Percentiles rank a stretch among this genome's conserved stretches.
phyloP scores from a whole-genome alignment of 1,140 invertebrate species.

The Lordiphosa stackelbergi region DNA sequence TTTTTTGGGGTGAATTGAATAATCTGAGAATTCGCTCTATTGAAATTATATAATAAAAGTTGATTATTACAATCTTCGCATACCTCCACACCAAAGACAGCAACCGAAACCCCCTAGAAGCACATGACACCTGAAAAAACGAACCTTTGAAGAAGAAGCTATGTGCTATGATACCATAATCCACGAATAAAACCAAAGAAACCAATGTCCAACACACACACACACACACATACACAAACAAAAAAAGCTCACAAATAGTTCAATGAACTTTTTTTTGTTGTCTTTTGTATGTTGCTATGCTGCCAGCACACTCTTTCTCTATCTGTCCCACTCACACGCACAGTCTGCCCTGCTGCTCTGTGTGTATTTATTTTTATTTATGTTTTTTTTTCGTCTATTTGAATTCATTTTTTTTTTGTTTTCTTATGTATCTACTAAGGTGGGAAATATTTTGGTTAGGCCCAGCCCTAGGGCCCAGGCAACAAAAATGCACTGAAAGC shows the following conservation, averaged over 20 bases:
- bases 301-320: conserved; percentile 24
- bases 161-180: conserved; percentile 72
- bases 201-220: conserved; percentile 43
- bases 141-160: conserved; percentile 54
- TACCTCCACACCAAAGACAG: conserved; percentile 26
- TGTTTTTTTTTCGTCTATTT: conserved; percentile 58
- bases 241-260: conserved; percentile 76
- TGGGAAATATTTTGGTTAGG: conserved; percentile 34
- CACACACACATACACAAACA: conserved; percentile 3
- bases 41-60: conserved; percentile 60
- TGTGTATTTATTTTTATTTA: conserved; percentile 47
- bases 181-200: conserved; percentile 75
- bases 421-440: conserved; percentile 32
- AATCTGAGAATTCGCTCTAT: conserved; percentile 29
- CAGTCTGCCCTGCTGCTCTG: conserved; percentile 4
- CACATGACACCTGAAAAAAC: conserved; percentile 62
- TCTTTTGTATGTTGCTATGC: conserved; percentile 61
- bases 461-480: conserved; percentile 9
- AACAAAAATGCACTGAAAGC: conserved; percentile 57
- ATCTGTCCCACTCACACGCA: conserved; percentile 3
- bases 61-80: conserved; percentile 46
- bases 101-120: conserved; percentile 48
- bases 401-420: conserved; percentile 57
- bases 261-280: conserved; percentile 71
- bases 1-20: conserved; percentile 25